Evolutionary conservation across 2,888 invertebrate genomes (phyloP).

Genomic region (Drosophila putrida): DNA sequence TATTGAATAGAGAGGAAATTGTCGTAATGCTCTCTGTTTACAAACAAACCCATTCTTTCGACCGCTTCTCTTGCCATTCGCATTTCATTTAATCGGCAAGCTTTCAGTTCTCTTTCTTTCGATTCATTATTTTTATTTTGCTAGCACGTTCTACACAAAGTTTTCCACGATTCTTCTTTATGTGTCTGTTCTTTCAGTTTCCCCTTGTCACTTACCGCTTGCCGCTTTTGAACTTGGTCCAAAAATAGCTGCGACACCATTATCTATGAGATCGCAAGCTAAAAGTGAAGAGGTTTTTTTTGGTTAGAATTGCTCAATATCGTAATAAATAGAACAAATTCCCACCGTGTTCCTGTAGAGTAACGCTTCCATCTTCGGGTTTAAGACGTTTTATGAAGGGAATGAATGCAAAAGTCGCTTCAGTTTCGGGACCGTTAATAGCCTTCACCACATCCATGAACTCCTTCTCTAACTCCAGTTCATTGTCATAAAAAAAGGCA

Average conservation of each 20-base stretch:
- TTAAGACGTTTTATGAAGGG: conserved; percentile 77
- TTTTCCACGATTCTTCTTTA: neutral
- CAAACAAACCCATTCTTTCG: conserved; percentile 44
- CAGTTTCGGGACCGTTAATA: conserved; percentile 79
- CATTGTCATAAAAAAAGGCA: conserved; percentile 87
- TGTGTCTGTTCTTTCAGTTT: neutral
- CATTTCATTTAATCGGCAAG: conserved; percentile 1
- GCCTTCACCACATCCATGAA: conserved; percentile 86
- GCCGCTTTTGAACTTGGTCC: conserved; percentile 87
- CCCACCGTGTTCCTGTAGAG: conserved; percentile 80
- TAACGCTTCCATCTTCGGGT: conserved; percentile 74
- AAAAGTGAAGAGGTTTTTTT: conserved; percentile 53
- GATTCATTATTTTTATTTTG: conserved; percentile 62
- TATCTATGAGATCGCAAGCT: conserved; percentile 89
- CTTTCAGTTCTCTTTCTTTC: conserved; percentile 15
- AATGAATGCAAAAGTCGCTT: conserved; percentile 78
- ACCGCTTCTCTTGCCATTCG: conserved; percentile 25
- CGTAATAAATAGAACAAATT: neutral
- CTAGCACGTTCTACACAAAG: conserved; percentile 63
- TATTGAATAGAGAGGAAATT: no score
- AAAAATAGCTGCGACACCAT: conserved; percentile 91
- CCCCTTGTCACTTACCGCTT: conserved; percentile 72
- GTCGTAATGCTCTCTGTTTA: conserved; percentile 35
- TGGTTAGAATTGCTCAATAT: neutral
- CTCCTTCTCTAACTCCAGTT: conserved; percentile 87